Percentiles rank a stretch among this genome's conserved stretches.
Evolutionary conservation across 2,113 vertebrate genomes (phyloP).

Genomic region (Paradoxurus hermaphroditus): DNA sequence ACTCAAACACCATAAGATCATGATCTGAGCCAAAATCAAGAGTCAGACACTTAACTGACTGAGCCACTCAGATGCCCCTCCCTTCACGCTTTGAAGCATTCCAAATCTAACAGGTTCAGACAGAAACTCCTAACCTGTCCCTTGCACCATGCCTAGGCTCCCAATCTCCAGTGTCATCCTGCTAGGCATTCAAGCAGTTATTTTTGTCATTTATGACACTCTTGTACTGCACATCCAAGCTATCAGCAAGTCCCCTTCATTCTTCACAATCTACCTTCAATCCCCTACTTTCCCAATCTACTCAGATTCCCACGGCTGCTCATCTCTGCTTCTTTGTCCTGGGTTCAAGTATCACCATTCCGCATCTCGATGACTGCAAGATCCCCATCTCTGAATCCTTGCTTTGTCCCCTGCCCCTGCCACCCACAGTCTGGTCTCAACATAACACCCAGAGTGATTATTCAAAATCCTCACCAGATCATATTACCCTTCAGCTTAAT

Average conservation of each 20-base stretch:
- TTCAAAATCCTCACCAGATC: neutral
- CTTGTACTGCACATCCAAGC: neutral
- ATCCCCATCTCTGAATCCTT: neutral
- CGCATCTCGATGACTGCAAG: neutral
- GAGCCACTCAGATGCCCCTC: neutral
- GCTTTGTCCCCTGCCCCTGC: neutral
- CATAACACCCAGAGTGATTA: neutral
- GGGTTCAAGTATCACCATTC: neutral
- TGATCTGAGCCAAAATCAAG: too few relatives aligned
- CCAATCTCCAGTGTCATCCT: neutral
- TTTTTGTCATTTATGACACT: neutral
- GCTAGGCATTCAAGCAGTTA: neutral
- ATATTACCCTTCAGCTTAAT: neutral
- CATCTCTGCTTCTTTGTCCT: neutral
- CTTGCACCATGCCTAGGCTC: neutral
- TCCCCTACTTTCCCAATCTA: neutral
- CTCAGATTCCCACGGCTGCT: neutral
- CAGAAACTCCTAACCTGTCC: neutral
- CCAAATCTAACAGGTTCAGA: neutral
- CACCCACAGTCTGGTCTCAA: neutral
- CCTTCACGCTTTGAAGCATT: neutral
- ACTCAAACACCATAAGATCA: too few relatives aligned
- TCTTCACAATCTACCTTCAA: too few relatives aligned
- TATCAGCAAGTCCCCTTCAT: neutral
- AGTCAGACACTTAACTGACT: too few relatives aligned